Evolutionary conservation across 2,888 invertebrate genomes (phyloP).

Genomic region (Galerucella pusilla): DNA sequence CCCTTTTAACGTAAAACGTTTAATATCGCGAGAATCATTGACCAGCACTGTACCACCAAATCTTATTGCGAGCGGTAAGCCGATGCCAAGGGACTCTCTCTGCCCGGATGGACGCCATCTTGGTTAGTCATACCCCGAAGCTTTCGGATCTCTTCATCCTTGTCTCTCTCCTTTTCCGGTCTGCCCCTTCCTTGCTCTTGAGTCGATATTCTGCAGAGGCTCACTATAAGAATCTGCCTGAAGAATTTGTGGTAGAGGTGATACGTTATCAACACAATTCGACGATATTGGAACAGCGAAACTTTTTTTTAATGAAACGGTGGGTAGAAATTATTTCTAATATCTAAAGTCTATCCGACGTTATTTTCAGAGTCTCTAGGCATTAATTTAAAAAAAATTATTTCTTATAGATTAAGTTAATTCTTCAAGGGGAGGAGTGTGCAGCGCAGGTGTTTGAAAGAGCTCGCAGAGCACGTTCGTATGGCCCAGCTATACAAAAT

Average conservation of each 20-base stretch:
- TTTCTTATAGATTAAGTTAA: no score
- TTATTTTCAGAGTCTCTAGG: no score
- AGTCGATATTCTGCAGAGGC: conserved; percentile 64
- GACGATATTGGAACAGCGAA: conserved; percentile 35
- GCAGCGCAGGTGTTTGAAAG: no score
- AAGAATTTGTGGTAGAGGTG: conserved; percentile 55
- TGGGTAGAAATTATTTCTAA: no score
- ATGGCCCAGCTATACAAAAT: no score
- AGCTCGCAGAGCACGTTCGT: no score
- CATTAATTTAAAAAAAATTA: no score
- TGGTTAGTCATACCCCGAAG: conserved; percentile 58
- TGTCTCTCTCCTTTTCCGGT: conserved; percentile 53
- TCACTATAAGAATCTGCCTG: conserved; percentile 60
- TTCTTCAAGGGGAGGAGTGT: no score
- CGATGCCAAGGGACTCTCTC: conserved; percentile 62
- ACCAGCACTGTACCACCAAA: conserved; percentile 64
- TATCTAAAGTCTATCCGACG: no score
- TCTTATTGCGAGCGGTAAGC: conserved; percentile 65
- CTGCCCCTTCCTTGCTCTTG: conserved; percentile 60
- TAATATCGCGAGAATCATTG: conserved; percentile 57
- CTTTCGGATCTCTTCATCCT: conserved; percentile 54
- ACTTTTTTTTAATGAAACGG: neutral
- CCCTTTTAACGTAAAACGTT: conserved; percentile 15
- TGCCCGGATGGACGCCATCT: conserved; percentile 63
- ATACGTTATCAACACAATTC: conserved; percentile 12